Conservation (phyloP, 1,140 invertebrate genomes). For the honey bee (Apis mellifera) region Amel_HAv3.1 CM009931.2:19146001-19146500, state of each 20-base stretch:
- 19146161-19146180: neutral
- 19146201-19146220: neutral
- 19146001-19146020: no score
- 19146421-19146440: slow-evolving; percentile 13
- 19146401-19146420: neutral
- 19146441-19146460: neutral
- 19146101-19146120: neutral
- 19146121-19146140: neutral
- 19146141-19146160: no score
- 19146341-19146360: neutral
- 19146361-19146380: slow-evolving; percentile 26
- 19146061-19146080: neutral
- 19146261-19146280: neutral
- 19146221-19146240: neutral
- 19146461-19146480: neutral
- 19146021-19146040: neutral
- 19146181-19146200: neutral
- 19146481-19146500: slow-evolving; percentile 8
- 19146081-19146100: neutral
- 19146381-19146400: slow-evolving; percentile 37
- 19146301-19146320: slow-evolving; percentile 16
- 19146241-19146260: slow-evolving; percentile 4
- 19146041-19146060: no score
- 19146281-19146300: slow-evolving; percentile 12
- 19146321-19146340: no score